These are phyloP conservation scores for Aythya baeri DNA, from an alignment of 2,113 vertebrate species.

Conservation along the genomic window DNA sequence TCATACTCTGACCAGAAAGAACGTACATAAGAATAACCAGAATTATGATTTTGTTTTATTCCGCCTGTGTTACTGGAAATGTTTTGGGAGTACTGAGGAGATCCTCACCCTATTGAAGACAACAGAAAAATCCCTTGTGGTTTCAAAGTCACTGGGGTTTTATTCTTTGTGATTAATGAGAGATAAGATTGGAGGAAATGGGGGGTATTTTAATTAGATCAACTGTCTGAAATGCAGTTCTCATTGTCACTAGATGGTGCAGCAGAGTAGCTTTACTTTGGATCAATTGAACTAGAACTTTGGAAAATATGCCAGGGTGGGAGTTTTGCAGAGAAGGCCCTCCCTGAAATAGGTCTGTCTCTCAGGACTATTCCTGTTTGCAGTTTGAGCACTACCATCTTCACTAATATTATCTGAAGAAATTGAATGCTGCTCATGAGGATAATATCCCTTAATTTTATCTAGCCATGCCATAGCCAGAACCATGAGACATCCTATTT, in stretches of 20 bases:
- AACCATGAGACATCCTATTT: not conserved
- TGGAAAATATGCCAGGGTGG: not conserved
- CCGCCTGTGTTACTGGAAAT: not conserved
- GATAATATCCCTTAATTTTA: not conserved
- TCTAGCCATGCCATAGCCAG: not conserved
- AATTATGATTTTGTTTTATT: not conserved
- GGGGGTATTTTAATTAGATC: slow-evolving; percentile 21
- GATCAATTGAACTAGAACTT: slow-evolving; percentile 31
- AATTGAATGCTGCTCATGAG: not conserved
- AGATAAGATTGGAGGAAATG: not conserved
- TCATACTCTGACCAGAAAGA: not conserved
- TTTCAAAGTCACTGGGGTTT: not conserved
- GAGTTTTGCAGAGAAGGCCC: not conserved
- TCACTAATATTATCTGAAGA: not conserved
- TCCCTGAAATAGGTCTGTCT: not conserved
- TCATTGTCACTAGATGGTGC: slow-evolving; percentile 66
- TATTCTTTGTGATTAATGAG: not conserved
- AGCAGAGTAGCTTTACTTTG: slow-evolving; percentile 63
- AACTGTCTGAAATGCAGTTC: slow-evolving; percentile 16
- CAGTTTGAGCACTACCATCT: not conserved
- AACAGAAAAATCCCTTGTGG: not conserved
- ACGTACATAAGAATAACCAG: not conserved
- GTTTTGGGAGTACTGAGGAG: not conserved
- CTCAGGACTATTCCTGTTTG: not conserved
- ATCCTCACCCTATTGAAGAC: not conserved